Percentiles rank a stretch among this genome's conserved stretches.
Conservation (phyloP, 2,888 invertebrate genomes). For the Macrophya annulata region DNA sequence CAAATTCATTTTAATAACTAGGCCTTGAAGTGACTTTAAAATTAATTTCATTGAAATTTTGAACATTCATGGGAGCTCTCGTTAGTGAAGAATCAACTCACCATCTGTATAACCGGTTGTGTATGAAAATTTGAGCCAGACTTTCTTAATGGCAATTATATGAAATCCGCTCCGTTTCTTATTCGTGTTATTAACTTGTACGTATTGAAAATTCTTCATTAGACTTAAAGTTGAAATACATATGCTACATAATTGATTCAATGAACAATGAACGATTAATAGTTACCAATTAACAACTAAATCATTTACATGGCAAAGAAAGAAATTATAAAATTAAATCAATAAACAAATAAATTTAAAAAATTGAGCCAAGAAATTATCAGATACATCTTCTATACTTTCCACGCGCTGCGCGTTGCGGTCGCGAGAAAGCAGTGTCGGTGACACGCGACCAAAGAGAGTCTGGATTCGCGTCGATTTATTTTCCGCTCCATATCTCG, state of each 20-base stretch:
- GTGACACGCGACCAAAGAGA: conserved; percentile 59
- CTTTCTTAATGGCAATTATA: conserved; percentile 25
- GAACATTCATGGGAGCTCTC: neutral
- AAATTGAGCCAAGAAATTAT: conserved; percentile 35
- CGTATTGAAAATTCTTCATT: neutral
- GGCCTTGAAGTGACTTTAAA: neutral
- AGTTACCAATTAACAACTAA: conserved; percentile 21
- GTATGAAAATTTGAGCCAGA: neutral
- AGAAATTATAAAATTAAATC: neutral
- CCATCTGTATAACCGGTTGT: conserved; percentile 23
- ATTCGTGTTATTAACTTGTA: neutral
- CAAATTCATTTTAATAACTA: neutral
- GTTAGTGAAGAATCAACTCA: conserved; percentile 6
- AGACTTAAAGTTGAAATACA: neutral
- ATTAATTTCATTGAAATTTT: conserved; percentile 14
- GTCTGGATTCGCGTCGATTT: conserved; percentile 51
- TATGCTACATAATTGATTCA: neutral
- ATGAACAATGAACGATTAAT: neutral
- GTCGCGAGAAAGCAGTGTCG: conserved; percentile 62
- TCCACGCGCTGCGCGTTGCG: conserved; percentile 52
- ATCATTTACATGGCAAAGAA: neutral
- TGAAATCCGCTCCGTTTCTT: conserved; percentile 26
- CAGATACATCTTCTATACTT: conserved; percentile 42
- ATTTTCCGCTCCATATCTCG: conserved; percentile 60
- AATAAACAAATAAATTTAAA: neutral